Base-by-base conservation (phyloP, 2,888 invertebrate species). In the Slavum lentiscoides region DNA sequence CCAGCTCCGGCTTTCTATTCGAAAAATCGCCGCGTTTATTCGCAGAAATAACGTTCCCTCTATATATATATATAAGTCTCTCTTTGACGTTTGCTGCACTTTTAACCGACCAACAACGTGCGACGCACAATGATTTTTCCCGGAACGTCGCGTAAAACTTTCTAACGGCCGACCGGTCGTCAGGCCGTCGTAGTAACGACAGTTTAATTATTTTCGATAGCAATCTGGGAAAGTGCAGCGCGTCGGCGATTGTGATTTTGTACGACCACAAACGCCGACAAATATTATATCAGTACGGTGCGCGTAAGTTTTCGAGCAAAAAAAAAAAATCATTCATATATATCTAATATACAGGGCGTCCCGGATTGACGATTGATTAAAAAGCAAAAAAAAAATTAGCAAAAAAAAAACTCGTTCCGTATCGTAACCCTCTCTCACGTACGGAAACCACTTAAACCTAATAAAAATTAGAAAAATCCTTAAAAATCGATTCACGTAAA, bases 191-290 rank as follows among this genome's bases (percentile, higher is more conserved):
- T n/a, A 30, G 23, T 15, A 19, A 70, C 70, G 70, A 58, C 58
- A 37, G 58, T 53, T 58, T 37, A 37, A 70, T 70, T 58, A 58
- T 70, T 58, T 11, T 70, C 30, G 37, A 70, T 70, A 37, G 58
- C 23, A 21, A 58, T 70, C 37, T 37, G 55, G 37, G 58, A 70
- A 70, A 69, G 58, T 37, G 37, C 70, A 58, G 30, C 30, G 30
- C 30, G 30, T 30, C n/a, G 37, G 19, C 37, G 19, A 55, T 70
- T 39, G 58, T 58, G 70, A 58, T 70, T 58, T 70, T n/a, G 70
- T 58, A 37, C 37, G 70, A n/a, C 19, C 43, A 6, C 43, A 7
- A 70, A 39, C 58, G 58, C 58, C 58, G 19, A 19, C 30, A 55
- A 37, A 37, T 37, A 58, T 37, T 15, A 8, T 49, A 17, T 7